Base-by-base conservation (phyloP, 2,888 invertebrate genomes). In the Fragum whitleyi region DNA sequence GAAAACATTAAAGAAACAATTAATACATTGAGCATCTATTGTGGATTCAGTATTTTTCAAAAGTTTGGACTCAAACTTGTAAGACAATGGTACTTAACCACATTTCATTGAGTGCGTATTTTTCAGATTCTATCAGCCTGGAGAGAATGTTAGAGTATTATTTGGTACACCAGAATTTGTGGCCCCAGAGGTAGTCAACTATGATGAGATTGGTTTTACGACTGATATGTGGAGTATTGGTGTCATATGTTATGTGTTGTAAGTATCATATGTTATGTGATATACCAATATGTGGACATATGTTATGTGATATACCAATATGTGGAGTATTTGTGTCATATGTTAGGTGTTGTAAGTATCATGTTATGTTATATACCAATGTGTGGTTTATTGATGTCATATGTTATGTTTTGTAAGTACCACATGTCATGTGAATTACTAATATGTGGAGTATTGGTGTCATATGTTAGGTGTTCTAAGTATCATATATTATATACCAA, bases 121-220 rank as follows among this genome's bases (percentile, higher is more conserved):
- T 69, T 74, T 39, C 79, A 83, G 99, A 88, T 96, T 97, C 94
- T 98, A 96, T 93, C 97, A 98, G 94, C 97, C 98, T 0, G 96
- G 96, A 91, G 98, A 98, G 95, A 97, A 98, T 92, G 95, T 98
- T 76, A 92, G 94, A 86, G 92, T 93, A 1, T 74, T 94, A 87
- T 93, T 93, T 85, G 94, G 94, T 23, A 94, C 94, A 26, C 92
- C 94, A 23, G 94, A 94, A 87, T 94, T 94, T 85, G 93, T 94
- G n/a, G 93, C 94, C 14, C 94, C 94, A 2, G 94, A 94, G 87
- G 93, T 94, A 36, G 90, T 94, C 53, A 93, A 92, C 79, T 94
- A 93, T 82, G 94, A 94, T 70, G 89, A 91, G 81, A 92, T 94
- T 57, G 88, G 90, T 65, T 92, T 90, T 65, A 87, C 89, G 9